Percentiles rank a stretch among this genome's conserved stretches.
Conservation (phyloP, 2,797 vertebrate genomes). For the Vultur gryphus region DNA sequence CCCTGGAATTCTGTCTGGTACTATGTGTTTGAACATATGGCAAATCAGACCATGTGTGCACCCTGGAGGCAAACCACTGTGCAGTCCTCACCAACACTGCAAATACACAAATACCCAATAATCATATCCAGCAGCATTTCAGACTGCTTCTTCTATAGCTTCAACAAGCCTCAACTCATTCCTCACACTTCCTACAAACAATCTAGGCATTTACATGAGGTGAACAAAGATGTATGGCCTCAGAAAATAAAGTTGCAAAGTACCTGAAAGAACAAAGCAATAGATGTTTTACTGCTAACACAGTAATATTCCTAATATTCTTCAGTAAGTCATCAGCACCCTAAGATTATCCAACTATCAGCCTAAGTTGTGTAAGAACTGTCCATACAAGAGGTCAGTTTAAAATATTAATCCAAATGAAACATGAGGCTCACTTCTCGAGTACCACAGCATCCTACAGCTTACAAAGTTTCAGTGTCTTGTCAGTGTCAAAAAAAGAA, state of each 20-base stretch:
- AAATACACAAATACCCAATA: not conserved
- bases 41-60: not conserved
- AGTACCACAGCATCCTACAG: not conserved
- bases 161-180: not conserved
- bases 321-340: not conserved
- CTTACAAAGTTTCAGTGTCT: not conserved
- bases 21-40: not conserved
- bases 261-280: not conserved
- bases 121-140: not conserved
- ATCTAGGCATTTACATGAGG: not conserved
- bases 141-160: not conserved
- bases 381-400: not conserved
- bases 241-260: not conserved
- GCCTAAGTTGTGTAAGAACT: not conserved
- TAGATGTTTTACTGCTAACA: not conserved
- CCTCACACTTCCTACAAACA: not conserved
- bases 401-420: not conserved
- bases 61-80: not conserved
- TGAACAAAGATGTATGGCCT: fast-evolving
- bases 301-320: not conserved
- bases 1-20: not conserved
- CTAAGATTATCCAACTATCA: not conserved
- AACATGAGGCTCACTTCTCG: not conserved
- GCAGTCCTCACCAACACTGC: not conserved
- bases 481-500: not conserved